Evolutionary conservation across 2,797 vertebrate species (phyloP).

Genomic region (Anguilla anguilla): DNA sequence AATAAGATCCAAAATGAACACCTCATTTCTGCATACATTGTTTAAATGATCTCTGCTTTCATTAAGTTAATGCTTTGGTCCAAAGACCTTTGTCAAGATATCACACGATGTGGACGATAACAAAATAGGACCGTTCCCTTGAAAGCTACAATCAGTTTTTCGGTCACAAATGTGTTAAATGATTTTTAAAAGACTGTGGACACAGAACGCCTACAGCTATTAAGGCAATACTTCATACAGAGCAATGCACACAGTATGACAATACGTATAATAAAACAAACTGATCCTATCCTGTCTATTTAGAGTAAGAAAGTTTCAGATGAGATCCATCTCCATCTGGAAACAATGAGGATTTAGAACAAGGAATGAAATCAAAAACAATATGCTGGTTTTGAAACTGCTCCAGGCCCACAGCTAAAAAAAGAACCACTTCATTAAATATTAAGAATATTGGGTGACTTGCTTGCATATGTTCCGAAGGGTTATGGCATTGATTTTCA

Average conservation of each 20-base stretch:
- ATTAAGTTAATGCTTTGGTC: background rate
- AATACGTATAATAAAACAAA: background rate
- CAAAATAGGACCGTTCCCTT: background rate
- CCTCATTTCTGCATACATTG: background rate
- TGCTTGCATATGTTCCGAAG: background rate
- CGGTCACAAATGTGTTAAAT: background rate
- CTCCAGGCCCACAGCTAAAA: background rate
- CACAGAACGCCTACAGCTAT: conserved; percentile 2
- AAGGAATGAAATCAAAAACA: background rate
- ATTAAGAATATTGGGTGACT: background rate
- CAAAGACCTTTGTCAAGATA: background rate
- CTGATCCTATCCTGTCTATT: background rate
- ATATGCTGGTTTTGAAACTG: background rate
- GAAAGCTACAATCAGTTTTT: background rate
- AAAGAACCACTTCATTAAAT: background rate
- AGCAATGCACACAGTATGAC: background rate
- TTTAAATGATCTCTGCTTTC: background rate
- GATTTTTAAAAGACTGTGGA: background rate
- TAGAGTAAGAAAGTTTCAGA: background rate
- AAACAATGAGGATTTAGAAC: background rate
- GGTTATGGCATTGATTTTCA: background rate
- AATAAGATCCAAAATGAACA: background rate
- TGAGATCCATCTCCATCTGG: background rate
- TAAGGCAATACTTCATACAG: conserved; percentile 14
- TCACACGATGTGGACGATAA: background rate